Conservation (phyloP, 2,113 vertebrate species). For the Spilogale gracilis region DNA sequence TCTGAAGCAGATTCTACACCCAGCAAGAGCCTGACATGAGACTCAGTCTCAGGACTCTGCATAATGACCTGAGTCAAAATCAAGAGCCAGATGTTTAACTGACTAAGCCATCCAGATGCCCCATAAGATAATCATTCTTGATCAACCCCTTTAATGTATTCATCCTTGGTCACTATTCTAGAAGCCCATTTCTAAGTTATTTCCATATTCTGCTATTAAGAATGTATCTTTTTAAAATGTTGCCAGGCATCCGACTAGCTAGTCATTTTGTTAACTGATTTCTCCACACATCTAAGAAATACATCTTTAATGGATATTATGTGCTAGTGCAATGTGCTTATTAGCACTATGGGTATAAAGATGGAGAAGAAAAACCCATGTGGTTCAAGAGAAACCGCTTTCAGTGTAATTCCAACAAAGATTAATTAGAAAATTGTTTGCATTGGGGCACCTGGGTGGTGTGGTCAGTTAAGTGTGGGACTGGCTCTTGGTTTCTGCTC, state of each 20-base stretch:
- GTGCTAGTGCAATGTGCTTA: background rate
- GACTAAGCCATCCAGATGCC: background rate
- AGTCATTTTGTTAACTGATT: background rate
- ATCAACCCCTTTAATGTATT: background rate
- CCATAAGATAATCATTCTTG: background rate
- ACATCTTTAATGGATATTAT: background rate
- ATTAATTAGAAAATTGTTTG: background rate
- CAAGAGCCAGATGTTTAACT: background rate
- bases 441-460: background rate
- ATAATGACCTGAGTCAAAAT: background rate
- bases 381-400: background rate
- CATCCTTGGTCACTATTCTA: background rate
- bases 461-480: background rate
- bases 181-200: background rate
- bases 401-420: background rate
- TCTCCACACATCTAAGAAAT: background rate
- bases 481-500: background rate
- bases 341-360: background rate
- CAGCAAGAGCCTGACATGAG: background rate
- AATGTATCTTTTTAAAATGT: background rate
- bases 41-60: background rate
- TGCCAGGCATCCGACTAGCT: background rate
- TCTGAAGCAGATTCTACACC: background rate
- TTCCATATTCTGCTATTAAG: background rate
- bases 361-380: background rate